phyloP scores from a whole-genome alignment of 1,140 invertebrate genomes.

The Bombyx mori region ASM3026992v2 NC_085127.1:4600001-4600500 shows the following conservation, averaged over 20 bases:
- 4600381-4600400: constrained; percentile 3
- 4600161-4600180: background rate
- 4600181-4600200: constrained; percentile 74
- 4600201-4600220: constrained; percentile 90
- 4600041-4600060: too few relatives aligned
- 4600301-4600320: constrained; percentile 82
- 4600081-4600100: too few relatives aligned
- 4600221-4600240: constrained; percentile 85
- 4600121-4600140: too few relatives aligned
- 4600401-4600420: background rate
- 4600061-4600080: too few relatives aligned
- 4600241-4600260: constrained; percentile 78
- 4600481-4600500: too few relatives aligned
- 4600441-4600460: too few relatives aligned
- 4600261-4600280: constrained; percentile 90
- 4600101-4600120: too few relatives aligned
- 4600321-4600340: constrained; percentile 84
- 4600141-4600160: too few relatives aligned
- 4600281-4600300: constrained; percentile 78
- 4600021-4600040: too few relatives aligned
- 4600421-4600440: too few relatives aligned
- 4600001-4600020: too few relatives aligned
- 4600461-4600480: too few relatives aligned
- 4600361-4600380: constrained; percentile 1
- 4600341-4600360: constrained; percentile 75